Percentiles rank a stretch among this genome's conserved stretches.
Conservation (phyloP, 2,113 vertebrate genomes). For the Mellivora capensis region DNA sequence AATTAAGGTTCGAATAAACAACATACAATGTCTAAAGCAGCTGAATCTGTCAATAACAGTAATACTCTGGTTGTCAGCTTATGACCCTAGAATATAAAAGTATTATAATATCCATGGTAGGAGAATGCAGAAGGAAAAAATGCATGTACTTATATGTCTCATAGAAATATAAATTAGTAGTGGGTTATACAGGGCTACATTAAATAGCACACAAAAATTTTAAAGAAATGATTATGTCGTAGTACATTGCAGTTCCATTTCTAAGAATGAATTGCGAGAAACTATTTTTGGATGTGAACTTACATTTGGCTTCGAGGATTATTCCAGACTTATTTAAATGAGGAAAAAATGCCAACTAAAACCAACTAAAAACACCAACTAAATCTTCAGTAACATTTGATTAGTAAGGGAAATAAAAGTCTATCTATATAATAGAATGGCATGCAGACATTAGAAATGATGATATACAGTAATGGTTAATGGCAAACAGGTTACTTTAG, state of each 20-base stretch:
- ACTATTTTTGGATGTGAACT: not conserved
- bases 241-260: not conserved
- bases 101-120: not conserved
- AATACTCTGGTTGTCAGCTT: not conserved
- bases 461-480: not conserved
- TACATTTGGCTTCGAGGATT: not conserved
- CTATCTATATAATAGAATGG: not conserved
- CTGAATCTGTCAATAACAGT: conserved; percentile 5
- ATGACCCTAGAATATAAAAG: not conserved
- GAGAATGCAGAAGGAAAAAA: not conserved
- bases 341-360: not conserved
- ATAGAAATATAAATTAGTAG: not conserved
- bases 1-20: not conserved
- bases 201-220: not conserved
- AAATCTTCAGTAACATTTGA: not conserved
- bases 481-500: not conserved
- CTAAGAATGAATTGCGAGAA: not conserved
- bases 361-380: not conserved
- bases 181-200: not conserved
- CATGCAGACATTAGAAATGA: not conserved
- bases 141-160: not conserved
- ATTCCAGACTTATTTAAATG: conserved; percentile 3
- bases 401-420: not conserved
- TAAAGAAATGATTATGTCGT: not conserved
- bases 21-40: not conserved